Evolutionary conservation across 2,888 invertebrate genomes (phyloP), one percentile per base, ranked within the genome.

Genomic region (Amblyjoppa proteus): DNA sequence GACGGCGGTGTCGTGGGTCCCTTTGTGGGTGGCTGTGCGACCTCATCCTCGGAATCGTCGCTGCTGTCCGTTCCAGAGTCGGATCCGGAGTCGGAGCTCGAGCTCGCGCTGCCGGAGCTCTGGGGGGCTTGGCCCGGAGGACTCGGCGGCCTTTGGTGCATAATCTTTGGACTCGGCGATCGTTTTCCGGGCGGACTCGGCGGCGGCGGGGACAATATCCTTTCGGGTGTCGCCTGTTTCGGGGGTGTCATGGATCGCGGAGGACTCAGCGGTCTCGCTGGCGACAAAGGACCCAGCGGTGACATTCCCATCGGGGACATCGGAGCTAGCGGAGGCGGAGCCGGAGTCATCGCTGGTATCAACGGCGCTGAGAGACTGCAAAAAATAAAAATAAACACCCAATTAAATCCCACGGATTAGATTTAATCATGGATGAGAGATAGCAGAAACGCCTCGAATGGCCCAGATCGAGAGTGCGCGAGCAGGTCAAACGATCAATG

Each of bases 11-110:
- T 93, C 3, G 91, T 87, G 90, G 89, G 95, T 91, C 94, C 95
- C 94, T 92, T 92, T 13, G 89, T 85, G 1, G 90, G 88, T 7
- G 89, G 87, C 16, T 89, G 88, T 51, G 89, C 84, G 7, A 88
- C 85, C 31, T 95, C 95, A 73, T 95, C 95, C 56, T 94, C 95
- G 61, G 95, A 95, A 83, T 95, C 95, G 85, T 95, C 95, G 88
- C 95, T 95, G 89, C 95, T 95, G 76, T 96, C 96, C 1, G 96
- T 95, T 16, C 95, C 96, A 0, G 96, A 96, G 86, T 96, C 95
- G 6, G 96, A 95, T 87, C 95, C 95, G 0, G 96, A 96, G 90
- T 96, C 96, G 56, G 96, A 96, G 0, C 96, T 96, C 1, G 96
- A 96, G 5, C 95, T 95, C 89, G 96, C 94, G 90, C 96, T 95